Conservation (phyloP, 1,140 invertebrate genomes). For the Drosophila elegans region DNA sequence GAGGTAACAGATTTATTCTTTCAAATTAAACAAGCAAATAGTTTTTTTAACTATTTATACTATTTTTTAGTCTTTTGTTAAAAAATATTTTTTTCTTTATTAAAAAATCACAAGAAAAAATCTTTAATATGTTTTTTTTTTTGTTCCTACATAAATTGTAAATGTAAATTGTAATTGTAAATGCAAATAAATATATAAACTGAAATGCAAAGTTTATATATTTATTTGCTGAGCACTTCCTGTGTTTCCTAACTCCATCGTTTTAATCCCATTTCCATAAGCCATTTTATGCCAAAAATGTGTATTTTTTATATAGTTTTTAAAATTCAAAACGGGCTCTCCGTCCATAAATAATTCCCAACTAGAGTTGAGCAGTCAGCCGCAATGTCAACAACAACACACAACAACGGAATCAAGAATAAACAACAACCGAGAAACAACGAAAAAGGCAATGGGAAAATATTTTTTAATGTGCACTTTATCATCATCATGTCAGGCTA, state of each 20-base stretch:
- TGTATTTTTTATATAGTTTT: constrained; percentile 20
- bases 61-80: too few relatives aligned
- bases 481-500: constrained; percentile 79
- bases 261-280: constrained; percentile 6
- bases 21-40: too few relatives aligned
- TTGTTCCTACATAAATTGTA: not conserved
- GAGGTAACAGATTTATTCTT: too few relatives aligned
- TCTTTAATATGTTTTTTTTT: not conserved
- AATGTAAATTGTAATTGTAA: not conserved
- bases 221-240: not conserved
- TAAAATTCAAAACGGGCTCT: constrained; percentile 60
- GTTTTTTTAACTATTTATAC: too few relatives aligned
- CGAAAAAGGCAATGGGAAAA: constrained; percentile 61
- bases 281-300: constrained; percentile 3
- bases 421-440: constrained; percentile 40
- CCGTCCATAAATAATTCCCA: constrained; percentile 59
- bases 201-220: too few relatives aligned
- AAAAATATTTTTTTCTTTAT: too few relatives aligned
- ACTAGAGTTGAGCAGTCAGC: constrained; percentile 41
- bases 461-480: constrained; percentile 81
- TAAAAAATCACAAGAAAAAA: too few relatives aligned
- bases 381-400: constrained; percentile 1
- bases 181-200: too few relatives aligned
- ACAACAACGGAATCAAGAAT: constrained; percentile 22
- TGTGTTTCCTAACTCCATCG: not conserved